Percentiles rank a stretch among this genome's conserved stretches.
phyloP scores from a whole-genome alignment of 1,140 invertebrate species.

The Prorops nasuta region DNA sequence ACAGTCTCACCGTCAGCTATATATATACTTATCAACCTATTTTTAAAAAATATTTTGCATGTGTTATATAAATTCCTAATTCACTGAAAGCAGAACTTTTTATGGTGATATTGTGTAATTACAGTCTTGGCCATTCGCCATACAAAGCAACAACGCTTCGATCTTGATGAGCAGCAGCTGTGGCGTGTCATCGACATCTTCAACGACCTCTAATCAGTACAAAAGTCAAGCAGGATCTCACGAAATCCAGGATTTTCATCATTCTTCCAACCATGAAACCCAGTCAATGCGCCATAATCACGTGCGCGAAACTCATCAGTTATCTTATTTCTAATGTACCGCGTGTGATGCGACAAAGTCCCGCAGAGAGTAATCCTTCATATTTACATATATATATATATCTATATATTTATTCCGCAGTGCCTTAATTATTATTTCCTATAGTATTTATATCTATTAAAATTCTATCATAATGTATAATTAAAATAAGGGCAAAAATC shows the following conservation, averaged over 20 bases:
- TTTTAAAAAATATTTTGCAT: background rate
- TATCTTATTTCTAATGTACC: too few relatives aligned
- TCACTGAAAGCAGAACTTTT: too few relatives aligned
- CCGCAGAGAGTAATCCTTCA: background rate
- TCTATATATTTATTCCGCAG: slow-evolving; percentile 29
- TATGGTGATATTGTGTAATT: slow-evolving; percentile 13
- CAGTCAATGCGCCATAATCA: slow-evolving; percentile 34
- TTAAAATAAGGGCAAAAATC: too few relatives aligned
- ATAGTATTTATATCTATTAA: too few relatives aligned
- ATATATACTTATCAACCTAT: background rate
- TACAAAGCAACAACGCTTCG: slow-evolving; percentile 34
- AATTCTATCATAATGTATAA: too few relatives aligned
- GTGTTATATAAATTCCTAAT: background rate
- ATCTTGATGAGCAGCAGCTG: slow-evolving; percentile 43
- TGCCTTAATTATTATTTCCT: slow-evolving; percentile 17
- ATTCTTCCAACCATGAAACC: slow-evolving; percentile 30
- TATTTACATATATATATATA: background rate
- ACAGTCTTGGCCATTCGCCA: slow-evolving; percentile 49
- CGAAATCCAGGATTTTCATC: slow-evolving; percentile 36
- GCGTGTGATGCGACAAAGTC: too few relatives aligned
- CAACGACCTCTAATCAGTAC: slow-evolving; percentile 35
- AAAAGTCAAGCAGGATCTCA: slow-evolving; percentile 33
- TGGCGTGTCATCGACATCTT: slow-evolving; percentile 39
- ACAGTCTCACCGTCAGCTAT: too few relatives aligned
- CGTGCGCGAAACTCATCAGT: slow-evolving; percentile 20